Base-by-base conservation (phyloP, 2,888 invertebrate species). In the Cryptus viduatorius region DNA sequence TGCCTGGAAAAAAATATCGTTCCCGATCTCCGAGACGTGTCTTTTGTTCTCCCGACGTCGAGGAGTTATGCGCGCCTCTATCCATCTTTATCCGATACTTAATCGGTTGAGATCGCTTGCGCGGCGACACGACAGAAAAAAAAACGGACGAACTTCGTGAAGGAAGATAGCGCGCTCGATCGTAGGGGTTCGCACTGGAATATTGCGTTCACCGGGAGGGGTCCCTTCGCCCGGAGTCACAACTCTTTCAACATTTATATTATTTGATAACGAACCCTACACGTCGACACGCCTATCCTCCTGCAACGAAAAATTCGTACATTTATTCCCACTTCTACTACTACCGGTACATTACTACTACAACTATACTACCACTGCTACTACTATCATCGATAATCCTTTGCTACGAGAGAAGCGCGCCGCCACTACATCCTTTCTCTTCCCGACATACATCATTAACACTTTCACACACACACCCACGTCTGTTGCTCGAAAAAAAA, bases 81-180 rank as follows among this genome's bases (percentile, higher is more conserved):
- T 81, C 67, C 76, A 61, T 78, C 80, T 77, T 68, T 31, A 81
- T 81, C 79, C 61, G 65, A 50, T 65, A 24, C 24, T 24, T 24
- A 76, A 65, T 65, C 76, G 37, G 31, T 50, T 19, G 19, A 37
- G 37, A 61, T 4, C 48, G 19, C 12, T 29, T 72, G 44, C 29
- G 24, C 48, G 44, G 19, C 42, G 75, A 81, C 48, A 68, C 59
- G 64, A 79, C 5, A 76, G 69, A 42, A 16, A 46, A 42, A 78
- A 48, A 67, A 67, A 71, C 12, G 42, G 44, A 29, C 48, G 46
- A 75, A 42, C 59, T 67, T 77, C 77, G 53, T 73, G 86, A 81
- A 67, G 86, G 84, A 84, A 53, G 81, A 81, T 81, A 83, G 83
- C 69, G 84, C 69, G 77, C 72, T 81, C 80, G 84, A 72, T 81